Evolutionary conservation across 2,888 invertebrate genomes (phyloP).

Genomic region (Cenopis cana): DNA sequence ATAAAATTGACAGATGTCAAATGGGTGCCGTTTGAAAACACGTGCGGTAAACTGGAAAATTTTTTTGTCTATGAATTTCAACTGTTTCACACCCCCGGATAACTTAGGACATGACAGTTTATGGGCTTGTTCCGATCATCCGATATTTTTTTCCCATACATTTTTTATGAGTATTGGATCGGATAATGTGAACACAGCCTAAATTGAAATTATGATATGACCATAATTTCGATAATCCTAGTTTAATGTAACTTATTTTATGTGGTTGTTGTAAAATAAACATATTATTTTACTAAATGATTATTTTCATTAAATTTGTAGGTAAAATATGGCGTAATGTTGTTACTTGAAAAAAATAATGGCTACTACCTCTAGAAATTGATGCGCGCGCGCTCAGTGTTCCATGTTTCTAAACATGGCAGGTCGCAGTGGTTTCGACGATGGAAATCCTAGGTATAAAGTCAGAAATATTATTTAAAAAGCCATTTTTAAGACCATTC

Average conservation of each 20-base stretch:
- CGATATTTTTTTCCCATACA: no score
- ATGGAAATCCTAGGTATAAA: constrained; percentile 90
- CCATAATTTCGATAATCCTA: not conserved
- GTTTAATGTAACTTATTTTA: not conserved
- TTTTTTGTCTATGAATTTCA: constrained; percentile 8
- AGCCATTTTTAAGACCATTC: constrained; percentile 46
- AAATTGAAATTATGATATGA: not conserved
- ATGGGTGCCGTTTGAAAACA: constrained; percentile 17
- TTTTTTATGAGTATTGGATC: no score
- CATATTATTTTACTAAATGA: not conserved
- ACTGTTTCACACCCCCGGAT: constrained; percentile 1
- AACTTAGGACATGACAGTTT: no score
- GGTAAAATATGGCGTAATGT: constrained; percentile 19
- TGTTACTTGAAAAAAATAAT: constrained; percentile 47
- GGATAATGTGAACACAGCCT: no score
- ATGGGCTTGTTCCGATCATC: no score
- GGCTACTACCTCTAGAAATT: constrained; percentile 52
- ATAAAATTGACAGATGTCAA: constrained; percentile 27
- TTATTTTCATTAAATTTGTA: not conserved
- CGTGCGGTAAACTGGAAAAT: not conserved
- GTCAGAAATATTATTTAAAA: constrained; percentile 60
- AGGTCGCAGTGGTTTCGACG: constrained; percentile 94
- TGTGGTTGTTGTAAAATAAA: not conserved
- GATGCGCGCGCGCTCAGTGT: constrained; percentile 78
- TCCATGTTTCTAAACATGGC: constrained; percentile 92